A percentile compares a stretch with the other conserved stretches of the same genome.
Conservation (phyloP, 1,140 invertebrate genomes). For the Saccostrea cuccullata region DNA sequence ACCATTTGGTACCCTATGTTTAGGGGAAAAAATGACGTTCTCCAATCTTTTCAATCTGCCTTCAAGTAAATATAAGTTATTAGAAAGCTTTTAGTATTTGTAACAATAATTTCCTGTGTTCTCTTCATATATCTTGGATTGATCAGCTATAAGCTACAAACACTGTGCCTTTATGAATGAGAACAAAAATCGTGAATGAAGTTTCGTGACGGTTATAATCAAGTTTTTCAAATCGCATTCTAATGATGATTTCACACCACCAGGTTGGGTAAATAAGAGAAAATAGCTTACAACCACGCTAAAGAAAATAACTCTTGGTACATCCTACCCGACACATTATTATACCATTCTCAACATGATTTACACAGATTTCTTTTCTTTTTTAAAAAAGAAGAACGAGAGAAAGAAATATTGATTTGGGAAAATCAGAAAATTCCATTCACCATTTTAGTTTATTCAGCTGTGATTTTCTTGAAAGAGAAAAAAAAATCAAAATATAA, state of each 20-base stretch:
- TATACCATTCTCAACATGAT: neutral
- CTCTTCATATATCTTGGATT: neutral
- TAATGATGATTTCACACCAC: constrained; percentile 21
- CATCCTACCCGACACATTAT: neutral
- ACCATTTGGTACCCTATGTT: neutral
- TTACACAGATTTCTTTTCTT: neutral
- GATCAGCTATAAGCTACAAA: neutral
- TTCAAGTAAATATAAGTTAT: neutral
- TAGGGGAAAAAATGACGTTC: neutral
- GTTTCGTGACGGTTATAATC: neutral
- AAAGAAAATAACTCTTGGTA: neutral
- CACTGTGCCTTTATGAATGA: neutral
- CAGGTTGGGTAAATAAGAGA: neutral
- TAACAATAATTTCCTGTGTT: constrained; percentile 30
- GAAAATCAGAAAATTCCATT: too few species aligned
- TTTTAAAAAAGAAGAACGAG: neutral
- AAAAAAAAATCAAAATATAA: too few species aligned
- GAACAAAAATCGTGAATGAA: neutral
- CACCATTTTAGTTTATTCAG: too few species aligned
- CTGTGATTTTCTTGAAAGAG: too few species aligned
- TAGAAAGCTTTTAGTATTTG: constrained; percentile 18
- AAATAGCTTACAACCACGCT: neutral
- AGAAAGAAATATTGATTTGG: too few species aligned
- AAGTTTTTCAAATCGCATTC: neutral
- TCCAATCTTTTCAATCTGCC: neutral